Conservation (phyloP, 2,888 invertebrate genomes). For the Eumerus sabulonum region DNA sequence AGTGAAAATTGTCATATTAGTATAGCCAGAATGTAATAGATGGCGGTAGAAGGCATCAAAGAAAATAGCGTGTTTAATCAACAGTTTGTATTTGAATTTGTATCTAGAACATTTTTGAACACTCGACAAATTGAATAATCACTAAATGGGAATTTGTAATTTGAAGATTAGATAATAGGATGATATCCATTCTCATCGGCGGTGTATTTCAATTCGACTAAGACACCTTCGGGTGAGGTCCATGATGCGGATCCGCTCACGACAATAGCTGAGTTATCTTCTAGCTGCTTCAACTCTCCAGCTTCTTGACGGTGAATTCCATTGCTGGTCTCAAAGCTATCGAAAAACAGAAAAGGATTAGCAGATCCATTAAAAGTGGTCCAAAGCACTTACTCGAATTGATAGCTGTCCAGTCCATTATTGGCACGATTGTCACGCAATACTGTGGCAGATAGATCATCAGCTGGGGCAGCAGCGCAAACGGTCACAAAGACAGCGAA, state of each 20-base stretch:
- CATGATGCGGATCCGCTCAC: slow-evolving; percentile 83
- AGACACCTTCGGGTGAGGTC: slow-evolving; percentile 80
- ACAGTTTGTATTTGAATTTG: too few species aligned
- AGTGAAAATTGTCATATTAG: too few species aligned
- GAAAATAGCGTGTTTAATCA: too few species aligned
- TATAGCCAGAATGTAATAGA: too few species aligned
- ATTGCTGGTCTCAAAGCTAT: slow-evolving; percentile 79
- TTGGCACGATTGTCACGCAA: slow-evolving; percentile 79
- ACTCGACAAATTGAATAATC: too few species aligned
- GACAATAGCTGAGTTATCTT: slow-evolving; percentile 80
- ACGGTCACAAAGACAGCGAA: slow-evolving; percentile 77
- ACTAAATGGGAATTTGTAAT: not conserved
- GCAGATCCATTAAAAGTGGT: not conserved
- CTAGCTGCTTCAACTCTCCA: slow-evolving; percentile 77
- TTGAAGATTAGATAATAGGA: slow-evolving; percentile 73
- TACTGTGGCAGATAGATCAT: slow-evolving; percentile 72
- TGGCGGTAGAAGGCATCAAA: too few species aligned
- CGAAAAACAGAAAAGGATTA: too few species aligned
- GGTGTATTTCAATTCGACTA: slow-evolving; percentile 79
- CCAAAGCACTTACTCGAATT: slow-evolving; percentile 80
- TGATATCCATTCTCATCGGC: slow-evolving; percentile 76
- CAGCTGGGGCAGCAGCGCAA: slow-evolving; percentile 70
- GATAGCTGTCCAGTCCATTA: slow-evolving; percentile 82
- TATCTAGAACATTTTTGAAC: too few species aligned
- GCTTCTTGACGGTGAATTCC: slow-evolving; percentile 78